Percentiles rank a stretch among this genome's conserved stretches.
phyloP scores from a whole-genome alignment of 2,113 vertebrate species.

The Xerus inauris region DNA sequence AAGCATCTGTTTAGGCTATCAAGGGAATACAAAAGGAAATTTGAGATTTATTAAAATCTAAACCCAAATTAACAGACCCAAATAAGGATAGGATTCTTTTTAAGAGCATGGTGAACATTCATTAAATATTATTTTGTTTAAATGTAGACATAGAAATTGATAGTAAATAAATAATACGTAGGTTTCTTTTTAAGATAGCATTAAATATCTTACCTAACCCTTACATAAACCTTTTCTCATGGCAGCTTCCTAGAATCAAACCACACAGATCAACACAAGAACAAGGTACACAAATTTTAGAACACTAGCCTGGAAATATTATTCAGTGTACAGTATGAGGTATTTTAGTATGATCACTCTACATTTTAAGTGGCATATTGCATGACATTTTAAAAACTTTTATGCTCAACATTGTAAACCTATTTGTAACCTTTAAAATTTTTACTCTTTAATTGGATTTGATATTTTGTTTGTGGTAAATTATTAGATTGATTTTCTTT shows the following conservation, averaged over 20 bases:
- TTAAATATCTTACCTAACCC: background rate
- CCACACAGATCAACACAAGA: background rate
- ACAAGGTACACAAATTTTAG: background rate
- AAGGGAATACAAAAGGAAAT: slow-evolving; percentile 56
- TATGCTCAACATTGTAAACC: background rate
- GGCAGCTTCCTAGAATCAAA: background rate
- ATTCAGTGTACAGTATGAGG: background rate
- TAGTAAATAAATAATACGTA: background rate
- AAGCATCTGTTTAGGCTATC: slow-evolving; percentile 63
- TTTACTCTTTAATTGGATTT: slow-evolving; percentile 52
- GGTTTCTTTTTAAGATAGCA: background rate
- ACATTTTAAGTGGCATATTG: background rate
- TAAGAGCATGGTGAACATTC: background rate
- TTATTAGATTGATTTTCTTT: slow-evolving; percentile 59
- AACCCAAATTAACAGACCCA: slow-evolving; percentile 36
- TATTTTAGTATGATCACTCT: background rate
- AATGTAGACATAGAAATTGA: background rate
- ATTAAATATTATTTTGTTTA: slow-evolving; percentile 57
- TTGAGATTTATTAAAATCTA: slow-evolving; percentile 63
- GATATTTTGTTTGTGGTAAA: slow-evolving; percentile 34
- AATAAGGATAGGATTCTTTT: slow-evolving; percentile 39
- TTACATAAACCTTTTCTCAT: background rate
- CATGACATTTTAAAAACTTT: background rate
- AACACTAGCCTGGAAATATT: background rate
- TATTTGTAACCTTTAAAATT: slow-evolving; percentile 20